Evolutionary conservation across 2,113 vertebrate genomes (phyloP).

Genomic region (Thamnophis sirtalis): DNA sequence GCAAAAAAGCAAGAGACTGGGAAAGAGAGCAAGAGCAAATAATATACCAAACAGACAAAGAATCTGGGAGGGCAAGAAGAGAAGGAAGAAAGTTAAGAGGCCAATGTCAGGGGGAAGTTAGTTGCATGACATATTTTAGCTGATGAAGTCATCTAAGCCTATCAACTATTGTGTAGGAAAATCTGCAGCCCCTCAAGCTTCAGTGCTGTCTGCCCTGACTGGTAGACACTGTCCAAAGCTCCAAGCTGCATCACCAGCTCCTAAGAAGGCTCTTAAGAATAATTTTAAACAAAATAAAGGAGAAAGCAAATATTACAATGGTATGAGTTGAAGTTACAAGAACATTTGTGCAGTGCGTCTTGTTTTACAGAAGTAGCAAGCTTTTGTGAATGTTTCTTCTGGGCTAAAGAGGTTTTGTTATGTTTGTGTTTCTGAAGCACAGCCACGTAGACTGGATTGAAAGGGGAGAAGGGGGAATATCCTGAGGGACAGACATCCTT

Average conservation of each 20-base stretch:
- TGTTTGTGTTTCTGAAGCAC: background rate
- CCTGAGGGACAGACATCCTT: constrained; percentile 32
- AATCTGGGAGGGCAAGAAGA: constrained; percentile 53
- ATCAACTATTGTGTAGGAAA: background rate
- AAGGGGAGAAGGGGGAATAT: background rate
- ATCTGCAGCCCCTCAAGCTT: background rate
- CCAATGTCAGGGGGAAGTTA: constrained; percentile 56
- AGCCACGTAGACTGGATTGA: constrained; percentile 60
- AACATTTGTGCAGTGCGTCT: background rate
- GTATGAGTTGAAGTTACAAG: background rate
- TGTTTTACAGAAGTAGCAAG: background rate
- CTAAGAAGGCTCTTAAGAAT: background rate
- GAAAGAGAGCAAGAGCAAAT: constrained; percentile 48
- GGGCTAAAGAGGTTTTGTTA: background rate
- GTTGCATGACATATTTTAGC: constrained; percentile 14
- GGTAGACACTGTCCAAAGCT: background rate
- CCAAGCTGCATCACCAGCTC: background rate
- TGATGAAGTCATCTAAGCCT: constrained; percentile 50
- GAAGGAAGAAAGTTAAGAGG: constrained; percentile 60
- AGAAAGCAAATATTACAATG: background rate
- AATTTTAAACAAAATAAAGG: background rate
- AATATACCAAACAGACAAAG: constrained; percentile 60
- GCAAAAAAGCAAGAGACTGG: constrained; percentile 36
- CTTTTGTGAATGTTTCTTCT: background rate
- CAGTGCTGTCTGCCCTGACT: background rate